Conservation (phyloP, 2,888 invertebrate species). For the Sminthurinus aureus region DNA sequence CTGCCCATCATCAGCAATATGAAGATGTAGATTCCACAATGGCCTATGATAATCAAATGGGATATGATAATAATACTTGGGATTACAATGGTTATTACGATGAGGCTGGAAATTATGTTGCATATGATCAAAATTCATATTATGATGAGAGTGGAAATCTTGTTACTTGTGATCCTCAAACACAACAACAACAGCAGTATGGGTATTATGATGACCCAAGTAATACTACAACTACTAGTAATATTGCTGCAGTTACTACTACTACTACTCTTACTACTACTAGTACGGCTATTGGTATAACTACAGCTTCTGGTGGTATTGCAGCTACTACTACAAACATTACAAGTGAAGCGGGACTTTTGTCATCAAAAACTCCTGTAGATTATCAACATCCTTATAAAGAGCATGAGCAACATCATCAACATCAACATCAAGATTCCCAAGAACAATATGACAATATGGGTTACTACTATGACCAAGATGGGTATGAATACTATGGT, state of each 20-base stretch:
- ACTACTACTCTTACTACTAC: slow-evolving; percentile 38
- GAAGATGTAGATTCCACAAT: background rate
- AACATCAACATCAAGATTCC: slow-evolving; percentile 19
- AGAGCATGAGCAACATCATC: background rate
- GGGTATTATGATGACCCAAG: slow-evolving; percentile 8
- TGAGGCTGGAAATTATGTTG: slow-evolving; percentile 58
- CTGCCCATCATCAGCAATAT: slow-evolving; percentile 42
- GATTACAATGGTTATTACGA: slow-evolving; percentile 59
- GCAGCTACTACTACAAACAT: background rate
- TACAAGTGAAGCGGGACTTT: background rate
- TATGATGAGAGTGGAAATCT: slow-evolving; percentile 56
- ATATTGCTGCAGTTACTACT: slow-evolving; percentile 50
- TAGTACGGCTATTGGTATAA: slow-evolving; percentile 12
- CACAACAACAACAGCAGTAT: background rate
- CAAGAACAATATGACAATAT: slow-evolving; percentile 50
- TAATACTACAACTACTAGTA: slow-evolving; percentile 59
- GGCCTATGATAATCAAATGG: slow-evolving; percentile 54
- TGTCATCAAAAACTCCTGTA: background rate
- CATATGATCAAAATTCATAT: slow-evolving; percentile 56
- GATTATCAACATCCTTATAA: background rate
- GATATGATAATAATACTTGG: slow-evolving; percentile 58
- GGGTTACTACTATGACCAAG: slow-evolving; percentile 48
- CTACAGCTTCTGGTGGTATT: slow-evolving; percentile 26
- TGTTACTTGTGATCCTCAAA: slow-evolving; percentile 19
- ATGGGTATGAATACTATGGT: slow-evolving; percentile 31